These are phyloP conservation scores for Microtus oregoni DNA, from an alignment of 2,113 vertebrate species.

Conservation along the genomic window DNA sequence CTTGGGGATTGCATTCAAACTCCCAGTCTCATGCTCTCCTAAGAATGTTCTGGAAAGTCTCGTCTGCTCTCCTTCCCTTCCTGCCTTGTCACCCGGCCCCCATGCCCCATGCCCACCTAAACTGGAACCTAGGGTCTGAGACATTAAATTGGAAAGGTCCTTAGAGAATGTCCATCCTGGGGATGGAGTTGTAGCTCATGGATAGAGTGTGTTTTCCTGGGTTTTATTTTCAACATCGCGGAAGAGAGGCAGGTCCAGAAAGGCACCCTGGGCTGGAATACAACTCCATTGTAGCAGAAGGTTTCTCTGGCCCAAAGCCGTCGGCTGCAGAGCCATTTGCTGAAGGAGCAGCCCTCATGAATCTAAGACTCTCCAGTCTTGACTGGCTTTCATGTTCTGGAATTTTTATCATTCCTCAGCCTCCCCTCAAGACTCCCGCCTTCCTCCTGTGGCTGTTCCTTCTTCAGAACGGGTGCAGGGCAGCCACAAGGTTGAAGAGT, in stretches of 20 bases:
- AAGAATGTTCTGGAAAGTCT: neutral
- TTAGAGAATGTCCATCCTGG: neutral
- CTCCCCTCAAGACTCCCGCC: neutral
- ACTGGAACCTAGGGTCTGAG: neutral
- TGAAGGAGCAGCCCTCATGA: neutral
- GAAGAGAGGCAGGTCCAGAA: neutral
- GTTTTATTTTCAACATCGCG: neutral
- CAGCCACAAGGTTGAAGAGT: accelerated
- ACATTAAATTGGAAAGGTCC: neutral
- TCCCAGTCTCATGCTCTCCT: neutral
- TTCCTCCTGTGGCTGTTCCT: neutral
- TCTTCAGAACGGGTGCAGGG: neutral
- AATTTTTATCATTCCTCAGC: neutral
- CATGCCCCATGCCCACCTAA: neutral
- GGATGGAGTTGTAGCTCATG: neutral
- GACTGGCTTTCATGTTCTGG: neutral
- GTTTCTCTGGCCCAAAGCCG: too few species aligned
- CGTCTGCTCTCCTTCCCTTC: neutral
- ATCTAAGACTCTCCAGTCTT: neutral
- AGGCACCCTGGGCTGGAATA: neutral
- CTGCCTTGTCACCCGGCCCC: neutral
- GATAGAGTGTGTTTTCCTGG: neutral
- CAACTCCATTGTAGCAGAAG: neutral
- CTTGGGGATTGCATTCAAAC: too few species aligned
- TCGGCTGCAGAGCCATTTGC: neutral